These are phyloP conservation scores for Leucophora obtusa DNA, from an alignment of 2,888 invertebrate species.

Conservation along the genomic window DNA sequence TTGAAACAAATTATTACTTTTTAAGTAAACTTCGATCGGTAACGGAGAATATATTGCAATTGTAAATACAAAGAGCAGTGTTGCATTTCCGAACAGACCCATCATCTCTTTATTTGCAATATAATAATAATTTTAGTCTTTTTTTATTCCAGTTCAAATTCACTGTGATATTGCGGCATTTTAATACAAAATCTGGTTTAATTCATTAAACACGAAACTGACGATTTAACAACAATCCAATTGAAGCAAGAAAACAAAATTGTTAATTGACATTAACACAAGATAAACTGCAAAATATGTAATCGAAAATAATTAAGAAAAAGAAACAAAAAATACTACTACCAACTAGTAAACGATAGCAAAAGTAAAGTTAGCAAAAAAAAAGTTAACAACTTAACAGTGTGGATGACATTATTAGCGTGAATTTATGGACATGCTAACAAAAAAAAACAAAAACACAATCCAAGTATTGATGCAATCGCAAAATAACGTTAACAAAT, in stretches of 20 bases:
- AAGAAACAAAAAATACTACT: slow-evolving; percentile 15
- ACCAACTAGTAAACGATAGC: not conserved
- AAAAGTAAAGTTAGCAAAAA: not conserved
- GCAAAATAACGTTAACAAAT: slow-evolving; percentile 26
- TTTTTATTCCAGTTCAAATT: slow-evolving; percentile 15
- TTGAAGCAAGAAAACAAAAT: not conserved
- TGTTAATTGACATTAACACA: slow-evolving; percentile 26
- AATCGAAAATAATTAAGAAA: not conserved
- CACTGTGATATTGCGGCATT: slow-evolving; percentile 42
- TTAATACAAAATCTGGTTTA: slow-evolving; percentile 3
- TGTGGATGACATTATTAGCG: slow-evolving; percentile 29
- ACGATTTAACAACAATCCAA: slow-evolving; percentile 4
- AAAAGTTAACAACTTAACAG: not conserved
- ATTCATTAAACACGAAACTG: not conserved
- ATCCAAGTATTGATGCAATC: slow-evolving; percentile 34
- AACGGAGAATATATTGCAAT: no score
- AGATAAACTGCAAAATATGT: slow-evolving; percentile 1
- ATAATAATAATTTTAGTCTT: no score
- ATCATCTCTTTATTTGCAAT: no score
- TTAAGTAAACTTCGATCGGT: no score
- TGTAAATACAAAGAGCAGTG: no score
- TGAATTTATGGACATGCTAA: slow-evolving; percentile 12
- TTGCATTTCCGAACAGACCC: no score
- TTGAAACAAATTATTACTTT: no score
- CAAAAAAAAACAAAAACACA: not conserved